A percentile compares a stretch with the other conserved stretches of the same genome.
Evolutionary conservation across 1,140 invertebrate genomes (phyloP).

Genomic region (Mactra quadrangularis): DNA sequence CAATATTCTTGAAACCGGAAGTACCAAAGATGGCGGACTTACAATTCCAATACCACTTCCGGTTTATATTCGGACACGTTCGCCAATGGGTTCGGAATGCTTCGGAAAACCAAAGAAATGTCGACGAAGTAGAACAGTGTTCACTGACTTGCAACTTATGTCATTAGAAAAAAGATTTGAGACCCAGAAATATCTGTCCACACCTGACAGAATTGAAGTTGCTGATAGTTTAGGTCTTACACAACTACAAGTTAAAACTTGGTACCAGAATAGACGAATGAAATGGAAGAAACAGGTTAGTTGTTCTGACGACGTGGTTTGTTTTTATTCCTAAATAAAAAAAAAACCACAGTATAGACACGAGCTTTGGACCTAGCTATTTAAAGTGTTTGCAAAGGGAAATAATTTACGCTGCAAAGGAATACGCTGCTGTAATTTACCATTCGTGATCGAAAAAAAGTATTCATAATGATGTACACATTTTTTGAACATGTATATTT

Average conservation of each 20-base stretch:
- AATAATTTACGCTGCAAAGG: too few relatives aligned
- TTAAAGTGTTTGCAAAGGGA: too few relatives aligned
- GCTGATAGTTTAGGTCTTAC: conserved; percentile 95
- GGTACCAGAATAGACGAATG: conserved; percentile 84
- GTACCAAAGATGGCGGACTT: conserved; percentile 47
- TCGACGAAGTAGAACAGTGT: conserved; percentile 80
- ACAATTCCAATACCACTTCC: conserved; percentile 80
- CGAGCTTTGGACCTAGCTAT: too few relatives aligned
- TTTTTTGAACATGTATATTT: too few relatives aligned
- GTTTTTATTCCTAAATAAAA: background rate
- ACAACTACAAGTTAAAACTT: conserved; percentile 93
- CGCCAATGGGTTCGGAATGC: conserved; percentile 68
- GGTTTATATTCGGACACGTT: conserved; percentile 80
- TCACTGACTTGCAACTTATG: conserved; percentile 82
- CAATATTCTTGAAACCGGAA: conserved; percentile 49
- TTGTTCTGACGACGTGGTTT: background rate
- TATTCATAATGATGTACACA: too few relatives aligned
- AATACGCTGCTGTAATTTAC: too few relatives aligned
- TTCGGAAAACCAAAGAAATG: conserved; percentile 78
- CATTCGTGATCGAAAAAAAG: too few relatives aligned
- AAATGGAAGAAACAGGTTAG: conserved; percentile 84
- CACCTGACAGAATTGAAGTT: conserved; percentile 97
- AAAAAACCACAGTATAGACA: background rate
- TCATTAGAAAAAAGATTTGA: conserved; percentile 95
- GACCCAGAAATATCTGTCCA: conserved; percentile 97